Conservation (phyloP, 2,888 invertebrate species). For the Heliconius sara region DNA sequence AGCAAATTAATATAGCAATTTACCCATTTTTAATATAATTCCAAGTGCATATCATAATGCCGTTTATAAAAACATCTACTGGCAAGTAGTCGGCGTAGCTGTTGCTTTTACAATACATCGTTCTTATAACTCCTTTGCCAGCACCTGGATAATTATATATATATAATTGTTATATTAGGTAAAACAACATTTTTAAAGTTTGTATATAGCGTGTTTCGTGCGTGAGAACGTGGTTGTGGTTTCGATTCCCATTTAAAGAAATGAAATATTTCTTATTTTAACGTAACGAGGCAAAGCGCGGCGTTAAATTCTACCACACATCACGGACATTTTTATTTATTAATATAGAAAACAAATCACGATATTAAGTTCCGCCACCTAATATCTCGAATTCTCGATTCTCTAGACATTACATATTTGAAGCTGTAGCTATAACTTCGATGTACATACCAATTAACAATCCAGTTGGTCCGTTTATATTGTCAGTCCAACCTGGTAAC, state of each 20-base stretch:
- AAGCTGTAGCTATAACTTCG: background rate
- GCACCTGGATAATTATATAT: constrained; percentile 76
- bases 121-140: constrained; percentile 94
- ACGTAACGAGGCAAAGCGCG: too few species aligned
- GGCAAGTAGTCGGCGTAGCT: constrained; percentile 92
- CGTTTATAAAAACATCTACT: constrained; percentile 92
- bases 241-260: too few species aligned
- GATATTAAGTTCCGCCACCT: too few species aligned
- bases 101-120: constrained; percentile 92
- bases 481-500: constrained; percentile 94
- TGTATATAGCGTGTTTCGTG: too few species aligned
- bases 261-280: too few species aligned
- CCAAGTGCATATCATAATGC: constrained; percentile 87
- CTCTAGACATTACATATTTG: background rate
- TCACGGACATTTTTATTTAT: too few species aligned
- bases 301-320: too few species aligned
- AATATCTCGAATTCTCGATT: too few species aligned
- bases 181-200: background rate
- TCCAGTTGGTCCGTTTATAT: constrained; percentile 96
- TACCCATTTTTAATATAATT: constrained; percentile 85
- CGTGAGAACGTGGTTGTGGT: too few species aligned
- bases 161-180: too few species aligned
- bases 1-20: constrained; percentile 22
- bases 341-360: too few species aligned
- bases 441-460: constrained; percentile 84